Conservation (phyloP, 1,140 invertebrate genomes). For the Neodiprion virginianus region DNA sequence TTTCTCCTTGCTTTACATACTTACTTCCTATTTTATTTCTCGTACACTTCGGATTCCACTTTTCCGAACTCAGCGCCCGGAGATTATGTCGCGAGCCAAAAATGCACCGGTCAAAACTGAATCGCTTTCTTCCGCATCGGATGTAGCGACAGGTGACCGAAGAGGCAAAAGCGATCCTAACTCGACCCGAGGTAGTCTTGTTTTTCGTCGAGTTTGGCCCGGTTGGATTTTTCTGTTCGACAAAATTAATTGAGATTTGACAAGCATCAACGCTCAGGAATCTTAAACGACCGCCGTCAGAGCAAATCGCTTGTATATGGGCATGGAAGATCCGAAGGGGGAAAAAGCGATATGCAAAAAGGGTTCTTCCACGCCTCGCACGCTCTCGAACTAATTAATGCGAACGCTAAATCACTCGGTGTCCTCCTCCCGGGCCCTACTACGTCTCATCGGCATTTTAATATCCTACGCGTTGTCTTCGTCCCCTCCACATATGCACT, state of each 20-base stretch:
- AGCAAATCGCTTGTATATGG: not conserved
- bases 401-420: constrained; percentile 43
- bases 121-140: not conserved
- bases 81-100: not conserved
- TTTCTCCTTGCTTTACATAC: not conserved
- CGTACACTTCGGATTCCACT: no score
- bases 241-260: constrained; percentile 8
- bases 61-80: not conserved
- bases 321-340: not conserved
- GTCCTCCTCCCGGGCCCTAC: not conserved
- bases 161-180: not conserved
- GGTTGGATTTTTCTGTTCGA: not conserved
- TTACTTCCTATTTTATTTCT: no score
- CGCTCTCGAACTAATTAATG: constrained; percentile 50
- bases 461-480: constrained; percentile 27
- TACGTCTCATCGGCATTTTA: not conserved
- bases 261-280: constrained; percentile 7
- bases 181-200: not conserved
- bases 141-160: not conserved
- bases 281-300: constrained; percentile 6
- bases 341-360: not conserved
- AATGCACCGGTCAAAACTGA: not conserved
- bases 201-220: not conserved
- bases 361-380: not conserved
- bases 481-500: not conserved